Evolutionary conservation across 2,797 vertebrate species (phyloP), one percentile per base, ranked within the genome.

Genomic region (Gallinago nigripennis): DNA sequence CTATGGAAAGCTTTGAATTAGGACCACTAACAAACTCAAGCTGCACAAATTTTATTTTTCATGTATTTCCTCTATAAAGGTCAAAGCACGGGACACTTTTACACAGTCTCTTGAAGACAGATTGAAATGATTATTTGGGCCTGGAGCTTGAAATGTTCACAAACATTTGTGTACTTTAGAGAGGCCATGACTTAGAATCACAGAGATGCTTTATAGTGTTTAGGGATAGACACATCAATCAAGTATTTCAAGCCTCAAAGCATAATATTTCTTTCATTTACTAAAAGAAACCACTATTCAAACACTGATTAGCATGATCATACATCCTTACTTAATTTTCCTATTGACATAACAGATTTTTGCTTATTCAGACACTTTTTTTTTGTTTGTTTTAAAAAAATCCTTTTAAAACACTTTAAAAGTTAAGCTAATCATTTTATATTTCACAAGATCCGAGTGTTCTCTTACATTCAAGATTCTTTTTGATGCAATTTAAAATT

Each of bases 401-500:
- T 12, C 2, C 2, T 94, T 90, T 41, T 45, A 57, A 81, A 94
- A 72, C 8, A 81, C 11, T 81, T 14, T 35, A 76, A 63, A 88
- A 90, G 17, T 79, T 88, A 77, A 70, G 20, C 27, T 91, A 91
- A 72, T 82, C 53, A 64, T 92, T 94, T 88, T 80, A 16, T 37
- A 70, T 92, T 96, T 94, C 86, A 71, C 23, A 75, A 88, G 70
- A 80, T 17, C 18, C 8, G 4, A 84, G 21, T 57, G 27, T 86
- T 90, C 70, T 71, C 43, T 71, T 61, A 48, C 31, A 77, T 33
- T 23, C 1, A 35, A 80, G 31, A 82, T 69, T 60, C 54, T 82
- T 94, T 91, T 78, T 79, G 54, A 77, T 68, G 56, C 21, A 82
- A 79, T 90, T 93, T 95, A 93, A 96, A 95, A 95, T 95, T 87